Evolutionary conservation across 2,888 invertebrate genomes (phyloP).

Genomic region (Podotricha telesiphe): DNA sequence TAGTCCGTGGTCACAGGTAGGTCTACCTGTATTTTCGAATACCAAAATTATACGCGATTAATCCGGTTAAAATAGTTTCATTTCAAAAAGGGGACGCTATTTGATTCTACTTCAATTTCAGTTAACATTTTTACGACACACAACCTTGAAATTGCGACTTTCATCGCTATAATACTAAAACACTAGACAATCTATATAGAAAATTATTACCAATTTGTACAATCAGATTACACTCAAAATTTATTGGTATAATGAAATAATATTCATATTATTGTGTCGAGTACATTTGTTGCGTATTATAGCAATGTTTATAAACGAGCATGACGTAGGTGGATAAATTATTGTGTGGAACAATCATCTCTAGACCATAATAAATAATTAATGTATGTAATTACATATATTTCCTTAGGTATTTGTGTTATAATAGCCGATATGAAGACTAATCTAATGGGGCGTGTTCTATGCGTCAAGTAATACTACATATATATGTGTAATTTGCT

Average conservation of each 20-base stretch:
- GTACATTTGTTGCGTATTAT: conserved; percentile 34
- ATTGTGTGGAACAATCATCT: conserved; percentile 42
- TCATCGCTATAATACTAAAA: not conserved
- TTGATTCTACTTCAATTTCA: too few relatives aligned
- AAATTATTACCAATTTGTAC: conserved; percentile 15
- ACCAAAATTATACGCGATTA: too few relatives aligned
- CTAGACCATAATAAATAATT: conserved; percentile 41
- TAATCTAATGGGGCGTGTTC: conserved; percentile 34
- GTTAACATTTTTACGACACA: not conserved
- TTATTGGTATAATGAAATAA: conserved; percentile 13
- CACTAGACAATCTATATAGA: conserved; percentile 4
- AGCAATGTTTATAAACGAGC: conserved; percentile 36
- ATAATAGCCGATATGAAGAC: conserved; percentile 33
- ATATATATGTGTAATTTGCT: not conserved
- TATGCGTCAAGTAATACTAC: not conserved
- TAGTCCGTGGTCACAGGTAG: too few relatives aligned
- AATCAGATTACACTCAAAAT: conserved; percentile 18
- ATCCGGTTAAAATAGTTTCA: too few relatives aligned
- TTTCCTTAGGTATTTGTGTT: conserved; percentile 38
- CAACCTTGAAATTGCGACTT: not conserved
- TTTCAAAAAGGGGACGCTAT: too few relatives aligned
- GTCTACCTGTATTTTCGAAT: too few relatives aligned
- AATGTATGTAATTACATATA: conserved; percentile 41
- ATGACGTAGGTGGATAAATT: conserved; percentile 47
- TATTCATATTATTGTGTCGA: conserved; percentile 25